Evolutionary conservation across 2,888 invertebrate genomes (phyloP), one percentile per base, ranked within the genome.

Genomic region (Apoderus coryli): DNA sequence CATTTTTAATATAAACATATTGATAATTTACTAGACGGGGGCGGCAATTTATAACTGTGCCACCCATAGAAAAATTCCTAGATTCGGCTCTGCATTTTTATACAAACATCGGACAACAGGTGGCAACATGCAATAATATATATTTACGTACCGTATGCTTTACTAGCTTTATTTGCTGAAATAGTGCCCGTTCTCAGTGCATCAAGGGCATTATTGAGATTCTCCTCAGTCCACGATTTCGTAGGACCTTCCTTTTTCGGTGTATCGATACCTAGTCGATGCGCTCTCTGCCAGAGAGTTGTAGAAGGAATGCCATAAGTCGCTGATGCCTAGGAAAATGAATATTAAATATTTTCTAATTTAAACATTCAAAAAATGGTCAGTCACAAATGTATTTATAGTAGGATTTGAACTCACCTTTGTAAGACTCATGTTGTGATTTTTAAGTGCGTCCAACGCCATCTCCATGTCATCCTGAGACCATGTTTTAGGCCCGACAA

Each of bases 111-210:
- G n/a, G n/a, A n/a, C n/a, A n/a, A n/a, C n/a, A n/a, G n/a, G n/a
- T n/a, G n/a, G n/a, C n/a, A n/a, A n/a, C n/a, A n/a, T n/a, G n/a
- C n/a, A n/a, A n/a, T n/a, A n/a, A n/a, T n/a, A n/a, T n/a, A n/a
- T n/a, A n/a, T n/a, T 25, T 14, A 29, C 42, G 40, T 44, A 72
- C 74, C 84, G 50, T 80, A 85, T 27, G 85, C 85, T 59, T 88
- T 88, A 49, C 86, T 86, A 31, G 88, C 88, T 61, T 86, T 86
- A 53, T 86, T 86, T 12, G 86, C 86, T 9, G 86, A 86, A 49
- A 86, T 81, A 34, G 80, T 76, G 6, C 86, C 86, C 9, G 80
- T 80, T 29, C 86, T 62, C 15, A 88, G 56, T 5, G 86, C 86
- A 46, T 80, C 80, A 41, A 88, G 62, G 0, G 88, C 88, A 33